Percentiles rank a stretch among this genome's conserved stretches.
These are phyloP conservation scores for Sesamia nonagrioides DNA, from an alignment of 1,140 invertebrate species.

Conservation along the genomic window DNA sequence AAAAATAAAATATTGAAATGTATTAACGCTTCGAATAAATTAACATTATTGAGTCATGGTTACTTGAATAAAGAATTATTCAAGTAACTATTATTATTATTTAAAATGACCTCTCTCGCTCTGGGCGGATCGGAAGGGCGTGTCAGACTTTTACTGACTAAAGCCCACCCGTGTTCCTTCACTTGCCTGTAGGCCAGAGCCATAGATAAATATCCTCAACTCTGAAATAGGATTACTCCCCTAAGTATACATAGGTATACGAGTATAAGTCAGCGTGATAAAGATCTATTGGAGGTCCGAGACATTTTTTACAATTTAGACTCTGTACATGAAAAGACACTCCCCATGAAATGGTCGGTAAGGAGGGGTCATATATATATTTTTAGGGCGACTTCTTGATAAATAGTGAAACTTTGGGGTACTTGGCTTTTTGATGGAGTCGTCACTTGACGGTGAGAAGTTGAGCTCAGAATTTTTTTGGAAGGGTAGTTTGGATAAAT, in stretches of 20 bases:
- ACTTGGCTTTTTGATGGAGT: neutral
- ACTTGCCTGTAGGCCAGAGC: too few species aligned
- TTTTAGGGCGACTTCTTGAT: neutral
- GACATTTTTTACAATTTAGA: conserved; percentile 39
- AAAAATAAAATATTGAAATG: too few species aligned
- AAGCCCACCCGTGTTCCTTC: too few species aligned
- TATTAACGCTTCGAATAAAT: too few species aligned
- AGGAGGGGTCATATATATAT: neutral
- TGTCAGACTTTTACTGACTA: too few species aligned
- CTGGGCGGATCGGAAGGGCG: too few species aligned
- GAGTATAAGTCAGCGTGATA: neutral
- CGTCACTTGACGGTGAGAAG: neutral
- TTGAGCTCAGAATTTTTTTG: neutral
- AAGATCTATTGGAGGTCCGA: neutral
- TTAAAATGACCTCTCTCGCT: too few species aligned
- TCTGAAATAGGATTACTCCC: conserved; percentile 14
- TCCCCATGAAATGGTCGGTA: conserved; percentile 3
- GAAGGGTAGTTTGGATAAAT: too few species aligned
- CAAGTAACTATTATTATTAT: too few species aligned
- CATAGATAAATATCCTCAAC: neutral
- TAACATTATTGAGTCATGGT: too few species aligned
- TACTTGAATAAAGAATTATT: too few species aligned
- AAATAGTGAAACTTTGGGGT: neutral
- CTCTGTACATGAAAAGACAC: conserved; percentile 22
- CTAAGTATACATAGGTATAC: neutral